Evolutionary conservation across 2,888 invertebrate species (phyloP).

Genomic region (Oscheius sp.): DNA sequence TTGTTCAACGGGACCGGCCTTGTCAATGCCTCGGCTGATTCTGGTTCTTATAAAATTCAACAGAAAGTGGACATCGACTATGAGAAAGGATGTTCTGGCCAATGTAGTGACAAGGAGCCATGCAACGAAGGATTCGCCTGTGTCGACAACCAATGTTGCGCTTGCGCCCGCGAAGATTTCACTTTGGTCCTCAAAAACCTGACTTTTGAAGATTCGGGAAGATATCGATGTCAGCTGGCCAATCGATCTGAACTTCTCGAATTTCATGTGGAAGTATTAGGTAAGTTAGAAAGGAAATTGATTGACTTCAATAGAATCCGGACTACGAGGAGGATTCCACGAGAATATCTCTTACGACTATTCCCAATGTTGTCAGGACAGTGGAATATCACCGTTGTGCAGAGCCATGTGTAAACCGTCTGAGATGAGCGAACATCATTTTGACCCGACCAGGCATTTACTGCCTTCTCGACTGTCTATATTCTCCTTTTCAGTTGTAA

Average conservation of each 20-base stretch:
- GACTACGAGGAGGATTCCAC: conserved; percentile 67
- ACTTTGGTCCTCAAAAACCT: conserved; percentile 67
- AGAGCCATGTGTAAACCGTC: conserved; percentile 82
- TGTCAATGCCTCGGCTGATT: conserved; percentile 56
- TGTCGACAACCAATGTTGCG: conserved; percentile 60
- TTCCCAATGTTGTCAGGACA: conserved; percentile 82
- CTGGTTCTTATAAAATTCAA: conserved; percentile 62
- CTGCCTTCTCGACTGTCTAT: too few species aligned
- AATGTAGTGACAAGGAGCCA: conserved; percentile 52
- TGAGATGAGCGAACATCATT: conserved; percentile 67
- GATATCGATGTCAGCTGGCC: conserved; percentile 67
- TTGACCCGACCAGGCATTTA: conserved; percentile 70
- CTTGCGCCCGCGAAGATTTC: conserved; percentile 65
- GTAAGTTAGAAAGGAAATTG: conserved; percentile 38
- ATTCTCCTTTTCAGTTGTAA: conserved; percentile 57
- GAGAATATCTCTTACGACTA: conserved; percentile 70
- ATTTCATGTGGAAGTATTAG: conserved; percentile 70
- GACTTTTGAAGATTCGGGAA: conserved; percentile 67
- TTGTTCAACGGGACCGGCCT: conserved; percentile 68
- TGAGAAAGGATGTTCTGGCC: conserved; percentile 54
- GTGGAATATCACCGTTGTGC: conserved; percentile 84
- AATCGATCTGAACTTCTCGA: conserved; percentile 66
- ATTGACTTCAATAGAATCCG: conserved; percentile 57
- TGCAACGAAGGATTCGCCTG: conserved; percentile 52
- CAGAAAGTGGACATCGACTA: conserved; percentile 57